Evolutionary conservation across 2,888 invertebrate genomes (phyloP).

Genomic region (Fragum sueziense): DNA sequence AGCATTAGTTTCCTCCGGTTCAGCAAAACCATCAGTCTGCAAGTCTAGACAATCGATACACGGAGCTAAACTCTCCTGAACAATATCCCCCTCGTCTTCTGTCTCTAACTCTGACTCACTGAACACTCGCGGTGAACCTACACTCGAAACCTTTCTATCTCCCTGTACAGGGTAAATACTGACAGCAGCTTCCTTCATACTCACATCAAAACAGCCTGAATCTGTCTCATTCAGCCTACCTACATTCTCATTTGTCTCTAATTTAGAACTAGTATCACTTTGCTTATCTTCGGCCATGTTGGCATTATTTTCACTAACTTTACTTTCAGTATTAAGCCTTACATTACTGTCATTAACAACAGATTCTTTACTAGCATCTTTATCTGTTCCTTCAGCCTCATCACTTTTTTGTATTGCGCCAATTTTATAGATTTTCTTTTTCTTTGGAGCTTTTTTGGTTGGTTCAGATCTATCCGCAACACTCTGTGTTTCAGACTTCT

Average conservation of each 20-base stretch:
- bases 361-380: not conserved
- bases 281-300: not conserved
- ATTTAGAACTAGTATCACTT: not conserved
- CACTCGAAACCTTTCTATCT: not conserved
- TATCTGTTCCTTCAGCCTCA: not conserved
- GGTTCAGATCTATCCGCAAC: not conserved
- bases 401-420: not conserved
- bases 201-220: not conserved
- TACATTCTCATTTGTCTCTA: not conserved
- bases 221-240: not conserved
- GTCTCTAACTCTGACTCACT: constrained; percentile 51
- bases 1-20: not conserved
- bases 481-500: not conserved
- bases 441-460: not conserved
- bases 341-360: not conserved
- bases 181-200: not conserved
- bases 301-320: not conserved
- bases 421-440: not conserved
- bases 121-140: not conserved
- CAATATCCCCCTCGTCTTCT: constrained; percentile 42
- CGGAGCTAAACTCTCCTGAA: constrained; percentile 28
- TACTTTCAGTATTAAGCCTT: not conserved
- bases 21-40: not conserved
- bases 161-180: not conserved
- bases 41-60: constrained; percentile 57